A percentile compares a stretch with the other conserved stretches of the same genome.
Conservation (phyloP, 2,888 invertebrate species). For the Podotricha telesiphe region DNA sequence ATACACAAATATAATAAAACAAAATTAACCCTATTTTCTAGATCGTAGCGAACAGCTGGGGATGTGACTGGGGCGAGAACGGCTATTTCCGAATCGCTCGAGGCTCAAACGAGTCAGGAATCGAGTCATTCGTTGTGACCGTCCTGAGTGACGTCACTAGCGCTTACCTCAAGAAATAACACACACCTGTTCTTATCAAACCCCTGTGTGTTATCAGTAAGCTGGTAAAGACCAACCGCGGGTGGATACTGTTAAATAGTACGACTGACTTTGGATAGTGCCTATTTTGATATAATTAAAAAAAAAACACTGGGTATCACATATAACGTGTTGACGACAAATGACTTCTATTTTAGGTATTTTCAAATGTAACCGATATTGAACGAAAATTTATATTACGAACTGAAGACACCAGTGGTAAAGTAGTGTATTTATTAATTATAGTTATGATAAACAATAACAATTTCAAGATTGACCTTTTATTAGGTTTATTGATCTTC, state of each 20-base stretch:
- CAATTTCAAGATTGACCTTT: no score
- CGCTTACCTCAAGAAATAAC: constrained; percentile 70
- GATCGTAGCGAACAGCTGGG: constrained; percentile 98
- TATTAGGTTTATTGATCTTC: no score
- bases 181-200: constrained; percentile 57
- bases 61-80: constrained; percentile 94
- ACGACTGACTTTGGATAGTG: constrained; percentile 50
- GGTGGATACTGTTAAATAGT: constrained; percentile 61
- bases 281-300: background rate
- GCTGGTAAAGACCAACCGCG: constrained; percentile 58
- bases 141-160: constrained; percentile 86
- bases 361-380: background rate
- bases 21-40: constrained; percentile 62
- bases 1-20: no score
- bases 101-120: constrained; percentile 93
- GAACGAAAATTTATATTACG: background rate
- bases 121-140: constrained; percentile 94
- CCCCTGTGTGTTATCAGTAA: constrained; percentile 65
- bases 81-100: constrained; percentile 94
- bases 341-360: background rate
- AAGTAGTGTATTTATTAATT: background rate
- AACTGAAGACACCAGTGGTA: background rate
- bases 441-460: no score
- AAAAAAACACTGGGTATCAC: background rate
- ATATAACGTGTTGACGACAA: background rate